Conservation (phyloP, 2,797 vertebrate species). For the Sebastes matsubarae region DNA sequence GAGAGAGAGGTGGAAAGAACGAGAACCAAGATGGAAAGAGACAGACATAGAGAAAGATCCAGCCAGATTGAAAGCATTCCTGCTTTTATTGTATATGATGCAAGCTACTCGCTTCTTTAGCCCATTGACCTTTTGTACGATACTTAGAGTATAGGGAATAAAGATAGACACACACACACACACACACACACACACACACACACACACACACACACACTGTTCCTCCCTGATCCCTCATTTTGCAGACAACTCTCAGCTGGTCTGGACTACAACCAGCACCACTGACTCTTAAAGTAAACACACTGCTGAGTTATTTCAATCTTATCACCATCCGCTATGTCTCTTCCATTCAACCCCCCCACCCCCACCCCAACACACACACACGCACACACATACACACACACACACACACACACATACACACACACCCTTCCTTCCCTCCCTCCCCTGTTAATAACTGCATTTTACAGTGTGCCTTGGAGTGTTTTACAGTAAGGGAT, state of each 20-base stretch:
- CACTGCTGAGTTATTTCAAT: constrained; percentile 48
- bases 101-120: constrained; percentile 27
- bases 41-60: constrained; percentile 3
- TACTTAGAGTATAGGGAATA: constrained; percentile 1
- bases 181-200: constrained; percentile 18
- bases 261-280: constrained; percentile 41
- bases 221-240: constrained; percentile 31
- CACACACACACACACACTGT: constrained; percentile 21
- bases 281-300: constrained; percentile 58
- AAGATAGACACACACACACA: constrained; percentile 4
- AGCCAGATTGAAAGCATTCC: constrained; percentile 40
- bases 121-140: constrained; percentile 54
- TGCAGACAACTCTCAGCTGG: constrained; percentile 58
- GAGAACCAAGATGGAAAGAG: constrained; percentile 12
- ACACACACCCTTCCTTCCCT: neutral
- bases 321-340: constrained; percentile 46
- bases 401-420: neutral
- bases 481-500: constrained; percentile 47
- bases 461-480: constrained; percentile 28
- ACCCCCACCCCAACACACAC: neutral
- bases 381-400: constrained; percentile 1
- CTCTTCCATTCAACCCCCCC: neutral
- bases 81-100: constrained; percentile 59
- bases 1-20: constrained; percentile 13
- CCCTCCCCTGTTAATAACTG: constrained; percentile 16